Conservation (phyloP, 2,113 vertebrate genomes). For the Rhinoderma darwinii region DNA sequence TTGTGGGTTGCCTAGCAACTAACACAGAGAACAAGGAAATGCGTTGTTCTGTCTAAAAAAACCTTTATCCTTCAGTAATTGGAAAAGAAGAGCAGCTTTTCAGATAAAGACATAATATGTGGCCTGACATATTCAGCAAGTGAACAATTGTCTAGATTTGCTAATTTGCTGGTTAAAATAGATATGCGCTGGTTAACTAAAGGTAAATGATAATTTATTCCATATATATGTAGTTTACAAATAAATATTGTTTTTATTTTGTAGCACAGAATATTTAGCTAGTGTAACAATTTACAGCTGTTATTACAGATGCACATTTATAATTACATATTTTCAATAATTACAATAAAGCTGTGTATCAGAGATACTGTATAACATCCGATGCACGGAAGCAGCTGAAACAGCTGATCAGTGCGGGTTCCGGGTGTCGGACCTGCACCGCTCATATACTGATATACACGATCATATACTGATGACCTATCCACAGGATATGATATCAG, state of each 20-base stretch:
- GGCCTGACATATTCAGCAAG: not conserved
- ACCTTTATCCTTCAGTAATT: constrained; percentile 11
- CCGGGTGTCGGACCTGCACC: too few relatives aligned
- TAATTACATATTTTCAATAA: too few relatives aligned
- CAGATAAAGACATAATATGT: constrained; percentile 24
- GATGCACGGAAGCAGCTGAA: too few relatives aligned
- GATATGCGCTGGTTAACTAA: too few relatives aligned
- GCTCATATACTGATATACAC: too few relatives aligned
- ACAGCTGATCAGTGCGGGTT: too few relatives aligned
- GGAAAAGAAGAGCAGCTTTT: constrained; percentile 17
- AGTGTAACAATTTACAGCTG: not conserved
- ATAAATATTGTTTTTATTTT: not conserved
- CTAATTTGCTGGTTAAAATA: not conserved
- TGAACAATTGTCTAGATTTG: not conserved
- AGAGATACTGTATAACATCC: too few relatives aligned
- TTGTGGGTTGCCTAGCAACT: constrained; percentile 40
- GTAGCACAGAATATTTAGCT: not conserved
- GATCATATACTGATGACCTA: too few relatives aligned
- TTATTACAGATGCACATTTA: not conserved
- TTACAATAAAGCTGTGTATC: too few relatives aligned
- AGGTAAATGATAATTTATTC: not conserved
- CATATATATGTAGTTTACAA: not conserved
- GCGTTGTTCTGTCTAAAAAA: constrained; percentile 2
- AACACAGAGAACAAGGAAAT: constrained; percentile 5
- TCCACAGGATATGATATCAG: too few relatives aligned